Base-by-base conservation (phyloP, 1,140 invertebrate species). In the Phymorhynchus buccinoides region DNA sequence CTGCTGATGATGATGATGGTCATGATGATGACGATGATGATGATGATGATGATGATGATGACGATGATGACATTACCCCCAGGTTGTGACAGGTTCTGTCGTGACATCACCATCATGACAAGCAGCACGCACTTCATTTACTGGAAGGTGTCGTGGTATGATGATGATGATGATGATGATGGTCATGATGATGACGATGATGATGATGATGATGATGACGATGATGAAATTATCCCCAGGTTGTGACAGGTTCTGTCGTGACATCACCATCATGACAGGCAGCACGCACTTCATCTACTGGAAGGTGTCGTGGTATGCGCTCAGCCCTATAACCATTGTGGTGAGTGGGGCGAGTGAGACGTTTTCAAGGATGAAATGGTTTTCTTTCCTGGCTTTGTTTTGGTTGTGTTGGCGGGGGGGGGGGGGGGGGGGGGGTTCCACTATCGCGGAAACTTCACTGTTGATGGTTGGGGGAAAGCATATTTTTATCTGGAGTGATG, bases 261-360 rank as follows among this genome's bases (percentile, higher is more conserved):
- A 92, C 85, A 87, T 92, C 12, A 87, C 89, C 37, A 71, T 90
- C 1, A 92, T 92, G 91, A 84, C 89, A 12, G 91, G 91, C 9
- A 86, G 83, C 18, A 87, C 83, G 37, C 86, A 84, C 56, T 88
- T 85, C n/a, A 73, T 91, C 16, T 90, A 85, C 32, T 92, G 90
- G 89, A 90, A 90, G 73, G 87, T 92, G 0, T 90, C 88, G 73
- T 92, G 91, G 91, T 84, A 87, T 85, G 89, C 84, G 6, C 84
- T 92, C 4, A 91, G 89, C 86, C 90, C 90, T 16, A 27, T 90
- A 12, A 88, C 88, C 12, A 86, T 92, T 30, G 39, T 86, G 62
- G 91, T 92, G 86, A 90, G 91, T 88, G 44, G n/a, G n/a, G n/a
- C n/a, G n/a, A n/a, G n/a, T n/a, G n/a, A n/a, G n/a, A n/a, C n/a